Percentiles rank a stretch among this genome's conserved stretches.
Conservation (phyloP, 1,140 invertebrate species). For the Drosophila elegans region DNA sequence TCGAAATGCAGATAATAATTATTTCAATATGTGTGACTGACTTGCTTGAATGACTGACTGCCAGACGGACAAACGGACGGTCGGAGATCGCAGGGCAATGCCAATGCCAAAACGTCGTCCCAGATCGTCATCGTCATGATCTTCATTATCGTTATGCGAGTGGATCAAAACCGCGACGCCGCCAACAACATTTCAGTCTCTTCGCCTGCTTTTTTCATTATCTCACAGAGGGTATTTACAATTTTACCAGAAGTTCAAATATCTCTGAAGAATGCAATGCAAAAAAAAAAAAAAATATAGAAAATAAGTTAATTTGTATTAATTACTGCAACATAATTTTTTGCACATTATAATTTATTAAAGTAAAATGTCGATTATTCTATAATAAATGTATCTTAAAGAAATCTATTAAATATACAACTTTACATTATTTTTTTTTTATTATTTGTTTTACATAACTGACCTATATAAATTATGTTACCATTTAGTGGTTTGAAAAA, state of each 20-base stretch:
- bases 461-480: too few species aligned
- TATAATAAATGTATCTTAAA: too few species aligned
- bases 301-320: too few species aligned
- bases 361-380: too few species aligned
- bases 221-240: slow-evolving; percentile 3
- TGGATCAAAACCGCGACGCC: slow-evolving; percentile 77
- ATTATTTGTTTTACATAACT: too few species aligned
- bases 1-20: slow-evolving; percentile 84
- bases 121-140: slow-evolving; percentile 68
- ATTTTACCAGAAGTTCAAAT: not conserved
- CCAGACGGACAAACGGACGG: slow-evolving; percentile 7
- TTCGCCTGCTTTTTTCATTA: slow-evolving; percentile 13
- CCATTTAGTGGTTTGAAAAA: too few species aligned
- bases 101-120: slow-evolving; percentile 66
- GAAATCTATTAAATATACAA: too few species aligned
- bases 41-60: slow-evolving; percentile 63
- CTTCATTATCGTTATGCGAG: slow-evolving; percentile 78
- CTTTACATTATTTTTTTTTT: too few species aligned
- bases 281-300: not conserved
- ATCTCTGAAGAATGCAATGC: not conserved
- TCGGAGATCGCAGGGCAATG: slow-evolving; percentile 48
- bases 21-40: slow-evolving; percentile 84
- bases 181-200: slow-evolving; percentile 53
- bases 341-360: too few species aligned
- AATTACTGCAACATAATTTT: too few species aligned